Percentiles rank a stretch among this genome's conserved stretches.
Conservation (phyloP, 2,888 invertebrate species). For the Epinotia nisella region DNA sequence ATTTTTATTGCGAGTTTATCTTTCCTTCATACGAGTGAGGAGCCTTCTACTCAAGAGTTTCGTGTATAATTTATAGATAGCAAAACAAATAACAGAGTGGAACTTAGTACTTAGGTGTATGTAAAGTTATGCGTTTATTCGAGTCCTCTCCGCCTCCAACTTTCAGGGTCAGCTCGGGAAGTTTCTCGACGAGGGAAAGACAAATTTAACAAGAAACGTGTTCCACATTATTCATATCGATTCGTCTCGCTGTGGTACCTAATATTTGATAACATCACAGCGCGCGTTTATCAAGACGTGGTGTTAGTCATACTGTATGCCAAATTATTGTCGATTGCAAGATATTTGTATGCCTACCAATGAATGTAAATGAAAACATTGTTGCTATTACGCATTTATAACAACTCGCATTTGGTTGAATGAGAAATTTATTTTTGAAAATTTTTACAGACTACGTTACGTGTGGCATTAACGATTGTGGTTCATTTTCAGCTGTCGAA, state of each 20-base stretch:
- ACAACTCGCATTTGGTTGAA: background rate
- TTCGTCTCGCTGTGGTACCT: background rate
- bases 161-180: slow-evolving; percentile 41
- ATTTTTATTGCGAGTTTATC: slow-evolving; percentile 37
- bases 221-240: slow-evolving; percentile 30
- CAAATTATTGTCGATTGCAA: slow-evolving; percentile 6
- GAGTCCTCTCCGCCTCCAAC: slow-evolving; percentile 28
- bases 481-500: background rate
- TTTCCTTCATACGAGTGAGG: slow-evolving; percentile 17
- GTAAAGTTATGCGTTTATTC: slow-evolving; percentile 22
- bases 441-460: background rate
- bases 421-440: background rate
- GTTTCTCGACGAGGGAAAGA: slow-evolving; percentile 36
- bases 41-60: slow-evolving; percentile 6
- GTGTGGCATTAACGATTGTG: background rate
- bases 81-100: slow-evolving; percentile 29
- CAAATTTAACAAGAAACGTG: slow-evolving; percentile 37
- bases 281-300: slow-evolving; percentile 16
- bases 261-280: slow-evolving; percentile 12
- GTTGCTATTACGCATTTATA: background rate
- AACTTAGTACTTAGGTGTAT: slow-evolving; percentile 29
- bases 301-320: slow-evolving; percentile 1
- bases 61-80: slow-evolving; percentile 31
- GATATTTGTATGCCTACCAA: slow-evolving; percentile 12
- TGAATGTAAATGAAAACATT: background rate